Evolutionary conservation across 2,113 vertebrate species (phyloP).

Genomic region (Tachysurus fulvidraco): DNA sequence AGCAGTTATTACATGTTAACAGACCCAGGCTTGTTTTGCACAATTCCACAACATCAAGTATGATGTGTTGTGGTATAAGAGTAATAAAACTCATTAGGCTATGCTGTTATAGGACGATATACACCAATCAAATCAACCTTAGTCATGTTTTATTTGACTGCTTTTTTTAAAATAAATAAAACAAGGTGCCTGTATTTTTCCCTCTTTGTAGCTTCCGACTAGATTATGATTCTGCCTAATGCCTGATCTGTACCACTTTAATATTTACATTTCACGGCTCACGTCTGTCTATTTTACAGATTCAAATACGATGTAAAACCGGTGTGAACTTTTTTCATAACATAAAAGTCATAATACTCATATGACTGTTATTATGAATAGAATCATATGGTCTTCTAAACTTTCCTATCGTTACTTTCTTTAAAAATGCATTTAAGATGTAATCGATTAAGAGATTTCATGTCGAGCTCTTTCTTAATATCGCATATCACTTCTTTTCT

Average conservation of each 20-base stretch:
- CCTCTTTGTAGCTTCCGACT: too few species aligned
- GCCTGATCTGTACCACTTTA: not conserved
- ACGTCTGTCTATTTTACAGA: not conserved
- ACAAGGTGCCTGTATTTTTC: too few species aligned
- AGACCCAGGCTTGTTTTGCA: not conserved
- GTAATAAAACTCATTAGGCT: not conserved
- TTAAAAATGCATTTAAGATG: too few species aligned
- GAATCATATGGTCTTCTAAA: not conserved
- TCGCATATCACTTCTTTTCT: too few species aligned
- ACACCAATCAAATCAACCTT: not conserved
- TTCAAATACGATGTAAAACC: not conserved
- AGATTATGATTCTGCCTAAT: too few species aligned
- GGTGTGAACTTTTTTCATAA: not conserved
- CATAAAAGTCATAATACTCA: not conserved
- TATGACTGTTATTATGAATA: not conserved
- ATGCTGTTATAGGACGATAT: not conserved
- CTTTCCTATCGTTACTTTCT: not conserved
- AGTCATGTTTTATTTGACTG: not conserved
- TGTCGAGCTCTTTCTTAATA: too few species aligned
- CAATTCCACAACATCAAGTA: not conserved
- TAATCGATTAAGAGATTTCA: not conserved
- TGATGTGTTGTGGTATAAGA: not conserved
- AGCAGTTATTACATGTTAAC: not conserved
- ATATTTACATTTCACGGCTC: not conserved
- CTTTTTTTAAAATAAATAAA: too few species aligned